Evolutionary conservation across 2,888 invertebrate genomes (phyloP).

Genomic region (Quadroppia sp.): DNA sequence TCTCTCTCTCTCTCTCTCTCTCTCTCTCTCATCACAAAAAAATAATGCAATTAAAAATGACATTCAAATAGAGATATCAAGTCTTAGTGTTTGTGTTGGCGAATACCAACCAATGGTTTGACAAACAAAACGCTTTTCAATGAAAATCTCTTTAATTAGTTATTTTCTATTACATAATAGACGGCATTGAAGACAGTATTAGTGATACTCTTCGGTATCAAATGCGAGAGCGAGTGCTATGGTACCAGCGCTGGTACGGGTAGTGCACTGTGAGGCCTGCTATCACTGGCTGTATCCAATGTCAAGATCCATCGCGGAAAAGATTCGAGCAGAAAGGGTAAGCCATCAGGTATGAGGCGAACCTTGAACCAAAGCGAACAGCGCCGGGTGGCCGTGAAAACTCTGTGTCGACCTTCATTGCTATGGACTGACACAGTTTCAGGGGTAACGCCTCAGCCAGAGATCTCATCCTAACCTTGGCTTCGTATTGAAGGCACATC

Average conservation of each 20-base stretch:
- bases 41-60: too few species aligned
- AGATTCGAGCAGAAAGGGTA: constrained; percentile 22
- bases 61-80: too few species aligned
- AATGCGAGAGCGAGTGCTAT: too few species aligned
- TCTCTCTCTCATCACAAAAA: too few species aligned
- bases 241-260: neutral
- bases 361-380: constrained; percentile 5
- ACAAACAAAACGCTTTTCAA: too few species aligned
- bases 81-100: too few species aligned
- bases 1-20: too few species aligned
- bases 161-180: too few species aligned
- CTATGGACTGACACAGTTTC: constrained; percentile 16
- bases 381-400: constrained; percentile 33
- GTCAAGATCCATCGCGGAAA: constrained; percentile 34
- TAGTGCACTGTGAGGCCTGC: neutral
- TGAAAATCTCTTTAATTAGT: too few species aligned
- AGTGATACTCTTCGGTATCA: too few species aligned
- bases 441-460: constrained; percentile 28
- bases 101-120: too few species aligned
- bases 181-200: too few species aligned
- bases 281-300: neutral
- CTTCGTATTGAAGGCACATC: constrained; percentile 30
- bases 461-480: constrained; percentile 37
- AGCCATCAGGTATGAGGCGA: neutral
- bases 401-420: constrained; percentile 33